Base-by-base conservation (phyloP, 2,797 vertebrate genomes). In the Dendrocincla tyrannina region DNA sequence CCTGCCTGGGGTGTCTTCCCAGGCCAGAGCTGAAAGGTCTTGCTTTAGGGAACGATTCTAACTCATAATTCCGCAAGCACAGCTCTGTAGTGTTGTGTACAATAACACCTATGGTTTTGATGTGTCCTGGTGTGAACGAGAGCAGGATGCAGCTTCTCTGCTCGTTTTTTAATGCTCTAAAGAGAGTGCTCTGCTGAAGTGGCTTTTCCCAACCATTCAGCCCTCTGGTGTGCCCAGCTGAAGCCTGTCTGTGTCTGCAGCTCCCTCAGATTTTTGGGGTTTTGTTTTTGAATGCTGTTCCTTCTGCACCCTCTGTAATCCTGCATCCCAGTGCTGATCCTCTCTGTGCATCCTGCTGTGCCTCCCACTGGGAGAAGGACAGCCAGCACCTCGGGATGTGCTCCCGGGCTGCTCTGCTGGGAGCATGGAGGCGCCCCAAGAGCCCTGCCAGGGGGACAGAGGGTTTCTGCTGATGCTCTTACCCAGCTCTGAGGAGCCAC, bases 271-370 rank as follows among this genome's bases (percentile, higher is more conserved):
- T 49, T 62, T 84, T 19, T 13, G 10, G 55, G 35, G 23, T 11
- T 35, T 89, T 47, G 23, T 59, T 46, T 64, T 70, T 89, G 62
- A 59, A 22, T 15, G 9, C 53, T 20, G 6, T 33, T 84, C 81
- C 53, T 58, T 11, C 4, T 20, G 20, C 82, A 58, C 76, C 92
- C 88, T 41, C 46, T 27, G 39, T 60, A 77, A 83, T 64, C 66
- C 85, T 25, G n/a, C 39, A 41, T 64, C 81, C 93, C 23, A 39
- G 60, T 63, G 74, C 64, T 30, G 23, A 66, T 92, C 87, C 58
- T 49, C 17, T 33, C 62, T n/a, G 30, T 23, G 41, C 47, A 17
- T 50, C 46, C 79, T 10, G 37, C 83, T 59, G 33, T 67, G 69
- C 55, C 41, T 74, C 85, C 82, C 9, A 5, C 73, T 1, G 3